These are phyloP conservation scores for Spheniscus mendiculus DNA, from an alignment of 2,113 vertebrate species.

Conservation along the genomic window DNA sequence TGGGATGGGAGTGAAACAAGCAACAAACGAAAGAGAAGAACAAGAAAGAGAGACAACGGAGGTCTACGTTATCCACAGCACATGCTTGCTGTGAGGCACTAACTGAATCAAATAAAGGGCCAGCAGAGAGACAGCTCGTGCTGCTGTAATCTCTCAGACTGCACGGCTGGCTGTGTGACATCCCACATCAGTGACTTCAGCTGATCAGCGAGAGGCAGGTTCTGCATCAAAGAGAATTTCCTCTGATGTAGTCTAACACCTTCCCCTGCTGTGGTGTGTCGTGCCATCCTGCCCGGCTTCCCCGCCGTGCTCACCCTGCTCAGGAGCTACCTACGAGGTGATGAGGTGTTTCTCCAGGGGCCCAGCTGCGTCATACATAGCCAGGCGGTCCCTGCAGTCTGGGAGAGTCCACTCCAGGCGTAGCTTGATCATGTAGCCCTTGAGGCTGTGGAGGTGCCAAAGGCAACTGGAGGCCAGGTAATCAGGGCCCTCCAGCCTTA, in stretches of 20 bases:
- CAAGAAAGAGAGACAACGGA: neutral
- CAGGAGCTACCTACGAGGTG: slow-evolving; percentile 85
- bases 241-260: slow-evolving; percentile 10
- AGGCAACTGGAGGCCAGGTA: slow-evolving; percentile 83
- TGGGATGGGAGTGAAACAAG: neutral
- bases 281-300: neutral
- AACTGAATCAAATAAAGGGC: neutral
- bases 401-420: slow-evolving; percentile 85
- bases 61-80: neutral
- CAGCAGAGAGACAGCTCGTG: neutral
- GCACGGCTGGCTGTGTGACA: neutral
- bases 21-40: neutral
- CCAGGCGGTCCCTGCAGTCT: slow-evolving; percentile 87
- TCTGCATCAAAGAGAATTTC: slow-evolving; percentile 30
- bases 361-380: slow-evolving; percentile 80
- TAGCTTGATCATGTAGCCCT: slow-evolving; percentile 85
- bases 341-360: slow-evolving; percentile 84
- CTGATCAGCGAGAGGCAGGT: neutral
- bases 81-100: neutral
- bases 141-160: neutral
- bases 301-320: neutral
- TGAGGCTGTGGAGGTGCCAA: slow-evolving; percentile 86
- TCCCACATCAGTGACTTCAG: slow-evolving; percentile 1
- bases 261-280: neutral
- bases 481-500: slow-evolving; percentile 82